Conservation (phyloP, 92 coral and sea anemone species). For the Epizoanthus illoricatus region DNA sequence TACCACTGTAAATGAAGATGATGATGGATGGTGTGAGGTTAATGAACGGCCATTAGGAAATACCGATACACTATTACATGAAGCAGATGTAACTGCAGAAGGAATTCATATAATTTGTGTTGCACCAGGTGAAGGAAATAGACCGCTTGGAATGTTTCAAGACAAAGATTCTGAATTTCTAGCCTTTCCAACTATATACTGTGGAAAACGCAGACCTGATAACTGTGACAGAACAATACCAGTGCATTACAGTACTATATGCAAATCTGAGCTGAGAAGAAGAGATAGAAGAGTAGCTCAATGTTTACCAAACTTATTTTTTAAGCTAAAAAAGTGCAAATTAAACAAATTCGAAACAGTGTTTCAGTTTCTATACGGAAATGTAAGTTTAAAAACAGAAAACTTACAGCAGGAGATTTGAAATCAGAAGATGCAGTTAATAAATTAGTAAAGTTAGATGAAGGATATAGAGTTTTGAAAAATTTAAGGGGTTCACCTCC, state of each 20-base stretch:
- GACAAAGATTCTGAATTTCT: constrained; percentile 37
- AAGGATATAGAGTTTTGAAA: constrained; percentile 11
- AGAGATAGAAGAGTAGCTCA: constrained; percentile 14
- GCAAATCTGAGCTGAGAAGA: constrained; percentile 39
- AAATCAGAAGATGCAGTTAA: constrained; percentile 1
- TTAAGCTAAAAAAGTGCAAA: constrained; percentile 38
- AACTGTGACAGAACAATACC: not conserved
- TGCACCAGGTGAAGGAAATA: constrained; percentile 48
- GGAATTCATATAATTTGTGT: constrained; percentile 35
- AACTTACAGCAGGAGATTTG: constrained; percentile 31
- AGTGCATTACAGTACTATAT: constrained; percentile 31
- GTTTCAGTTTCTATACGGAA: constrained; percentile 25
- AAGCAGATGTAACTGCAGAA: constrained; percentile 52
- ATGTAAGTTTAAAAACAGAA: constrained; percentile 16
- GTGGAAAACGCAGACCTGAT: too few species aligned
- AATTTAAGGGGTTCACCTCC: constrained; percentile 37
- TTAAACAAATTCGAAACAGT: constrained; percentile 18
- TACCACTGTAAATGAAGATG: too few species aligned
- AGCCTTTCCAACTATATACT: too few species aligned
- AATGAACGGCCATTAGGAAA: too few species aligned
- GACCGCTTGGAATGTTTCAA: constrained; percentile 29
- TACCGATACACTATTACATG: constrained; percentile 5
- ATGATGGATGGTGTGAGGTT: too few species aligned
- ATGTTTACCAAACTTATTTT: constrained; percentile 17
- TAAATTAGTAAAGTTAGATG: constrained; percentile 20